These are phyloP conservation scores for Aurelia coerulea DNA, from an alignment of 30 jellyfish, hydroid and myxozoan genomes.

Conservation along the genomic window DNA sequence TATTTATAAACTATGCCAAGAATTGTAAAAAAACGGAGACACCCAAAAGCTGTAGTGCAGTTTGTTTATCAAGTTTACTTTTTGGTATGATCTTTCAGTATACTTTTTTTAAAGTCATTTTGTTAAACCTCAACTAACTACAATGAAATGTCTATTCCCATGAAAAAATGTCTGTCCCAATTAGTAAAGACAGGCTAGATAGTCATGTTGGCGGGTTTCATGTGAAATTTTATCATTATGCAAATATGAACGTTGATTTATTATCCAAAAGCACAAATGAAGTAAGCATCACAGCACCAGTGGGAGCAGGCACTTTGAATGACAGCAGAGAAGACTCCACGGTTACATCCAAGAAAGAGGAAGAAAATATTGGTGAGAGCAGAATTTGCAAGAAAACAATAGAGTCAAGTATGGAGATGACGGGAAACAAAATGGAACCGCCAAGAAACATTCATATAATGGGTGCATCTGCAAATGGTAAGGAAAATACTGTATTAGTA, in stretches of 20 bases:
- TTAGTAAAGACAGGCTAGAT: not conserved
- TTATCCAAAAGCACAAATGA: constrained; percentile 1
- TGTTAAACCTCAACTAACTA: no score
- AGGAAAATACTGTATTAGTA: not conserved
- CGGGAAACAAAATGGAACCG: not conserved
- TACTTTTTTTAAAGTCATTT: no score
- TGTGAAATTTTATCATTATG: not conserved
- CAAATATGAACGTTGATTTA: not conserved
- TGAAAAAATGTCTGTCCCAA: no score
- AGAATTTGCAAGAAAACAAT: not conserved
- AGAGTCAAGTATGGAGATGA: not conserved
- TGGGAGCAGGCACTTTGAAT: not conserved
- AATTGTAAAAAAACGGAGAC: no score
- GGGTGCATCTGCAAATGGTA: constrained; percentile 1
- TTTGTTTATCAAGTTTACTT: no score
- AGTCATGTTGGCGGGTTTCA: not conserved
- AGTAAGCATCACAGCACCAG: constrained; percentile 1
- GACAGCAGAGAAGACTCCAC: not conserved
- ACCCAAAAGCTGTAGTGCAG: no score
- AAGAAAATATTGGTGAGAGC: not conserved
- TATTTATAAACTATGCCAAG: no score
- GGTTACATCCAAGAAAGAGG: not conserved
- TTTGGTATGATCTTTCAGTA: no score
- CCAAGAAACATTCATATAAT: not conserved
- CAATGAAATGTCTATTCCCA: no score